Base-by-base conservation (phyloP, 1,140 invertebrate species). In the Eubasilissa regina region DNA sequence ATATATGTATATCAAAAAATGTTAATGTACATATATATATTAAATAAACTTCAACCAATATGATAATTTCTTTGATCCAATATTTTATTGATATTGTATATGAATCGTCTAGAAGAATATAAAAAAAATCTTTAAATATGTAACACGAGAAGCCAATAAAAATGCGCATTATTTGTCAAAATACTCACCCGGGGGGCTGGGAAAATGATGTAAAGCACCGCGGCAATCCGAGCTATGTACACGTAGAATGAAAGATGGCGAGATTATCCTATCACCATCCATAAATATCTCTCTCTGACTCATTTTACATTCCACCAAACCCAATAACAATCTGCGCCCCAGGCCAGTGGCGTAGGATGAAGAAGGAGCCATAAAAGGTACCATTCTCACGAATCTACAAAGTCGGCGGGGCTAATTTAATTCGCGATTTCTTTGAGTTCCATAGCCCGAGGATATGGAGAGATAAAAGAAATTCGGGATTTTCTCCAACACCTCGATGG, bases 341-440 rank as follows among this genome's bases (percentile, higher is more conserved):
- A 11, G 77, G 77, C 66, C 56, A 53, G 64, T 35, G 62, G 48
- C 53, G 62, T 21, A 53, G 70, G 21, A 56, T 74, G 70, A 56
- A 56, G 53, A n/a, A 53, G 62, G 35, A 56, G 53, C 48, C 21
- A 25, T 51, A 72, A 70, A 55, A 56, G 51, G 43, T 78, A 78
- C 64, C 45, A 56, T 66, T 75, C 53, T 66, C 80, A 51, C 75
- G 68, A 80, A 81, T 81, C 75, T 74, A 51, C 58, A 74, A 74
- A 74, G 80, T 81, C 79, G 80, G 44, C 73, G 56, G 51, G 76
- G 80, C 80, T 81, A 79, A 81, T 81, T 81, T 79, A 79, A 81
- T 81, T 81, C 80, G 55, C 77, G 76, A 78, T 78, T 81, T 78
- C 80, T 81, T 81, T 81, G 80, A 81, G 75, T 81, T 72, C 44